These are phyloP conservation scores for Caenorhabditis japonica DNA, from an alignment of 2,888 invertebrate species.

Conservation along the genomic window DNA sequence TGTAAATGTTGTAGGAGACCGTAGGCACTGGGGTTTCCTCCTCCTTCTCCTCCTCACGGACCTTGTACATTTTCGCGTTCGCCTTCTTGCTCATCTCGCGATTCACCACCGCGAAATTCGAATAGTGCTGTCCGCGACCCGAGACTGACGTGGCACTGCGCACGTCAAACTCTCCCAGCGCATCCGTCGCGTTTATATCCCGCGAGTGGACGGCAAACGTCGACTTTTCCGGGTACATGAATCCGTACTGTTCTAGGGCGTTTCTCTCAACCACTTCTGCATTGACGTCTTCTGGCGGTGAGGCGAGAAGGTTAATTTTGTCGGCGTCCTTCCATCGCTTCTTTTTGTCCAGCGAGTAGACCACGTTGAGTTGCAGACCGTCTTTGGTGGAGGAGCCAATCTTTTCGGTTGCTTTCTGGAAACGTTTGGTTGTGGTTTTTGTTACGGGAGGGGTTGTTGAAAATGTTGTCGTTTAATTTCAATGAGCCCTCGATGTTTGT, in stretches of 20 bases:
- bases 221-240: not conserved
- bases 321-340: constrained; percentile 23
- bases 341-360: constrained; percentile 32
- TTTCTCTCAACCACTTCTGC: constrained; percentile 35
- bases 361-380: constrained; percentile 18
- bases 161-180: constrained; percentile 19
- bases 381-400: constrained; percentile 10
- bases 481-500: too few species aligned
- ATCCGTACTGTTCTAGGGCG: constrained; percentile 5
- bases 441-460: too few species aligned
- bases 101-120: constrained; percentile 11
- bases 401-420: constrained; percentile 13
- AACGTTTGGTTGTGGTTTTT: too few species aligned
- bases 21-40: constrained; percentile 5
- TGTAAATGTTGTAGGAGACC: constrained; percentile 36
- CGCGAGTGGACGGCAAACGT: constrained; percentile 17
- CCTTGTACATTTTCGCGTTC: constrained; percentile 4
- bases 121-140: constrained; percentile 23
- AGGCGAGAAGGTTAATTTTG: not conserved
- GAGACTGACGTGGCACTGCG: constrained; percentile 33
- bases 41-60: not conserved
- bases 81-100: constrained; percentile 25
- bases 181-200: not conserved
- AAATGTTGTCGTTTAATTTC: too few species aligned
- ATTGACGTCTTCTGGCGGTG: constrained; percentile 13